Percentiles rank a stretch among this genome's conserved stretches.
Evolutionary conservation across 2,888 invertebrate species (phyloP).

Genomic region (Synanthedon formicaeformis): DNA sequence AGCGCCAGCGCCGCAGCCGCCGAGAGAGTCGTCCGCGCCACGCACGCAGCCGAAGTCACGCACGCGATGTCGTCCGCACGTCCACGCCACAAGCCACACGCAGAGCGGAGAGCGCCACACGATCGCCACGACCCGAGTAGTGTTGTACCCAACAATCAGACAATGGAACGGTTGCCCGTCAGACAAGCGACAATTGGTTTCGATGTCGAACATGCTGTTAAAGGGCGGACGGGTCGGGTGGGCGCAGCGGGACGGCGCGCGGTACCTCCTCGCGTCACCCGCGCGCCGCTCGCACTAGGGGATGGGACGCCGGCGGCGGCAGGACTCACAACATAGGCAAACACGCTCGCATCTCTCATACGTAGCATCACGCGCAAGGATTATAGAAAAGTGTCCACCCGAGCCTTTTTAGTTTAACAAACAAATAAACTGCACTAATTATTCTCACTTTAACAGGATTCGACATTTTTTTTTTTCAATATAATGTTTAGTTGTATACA

Average conservation of each 20-base stretch:
- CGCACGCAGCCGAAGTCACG: constrained; percentile 19
- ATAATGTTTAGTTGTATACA: constrained; percentile 36
- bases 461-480: constrained; percentile 13
- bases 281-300: constrained; percentile 26
- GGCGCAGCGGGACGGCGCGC: constrained; percentile 30
- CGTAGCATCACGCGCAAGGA: not conserved
- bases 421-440: not conserved
- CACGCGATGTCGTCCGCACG: constrained; percentile 16
- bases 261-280: constrained; percentile 19
- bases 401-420: constrained; percentile 8
- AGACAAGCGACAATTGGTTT: constrained; percentile 71
- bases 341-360: constrained; percentile 2
- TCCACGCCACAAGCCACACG: constrained; percentile 32
- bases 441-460: constrained; percentile 30
- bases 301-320: constrained; percentile 14
- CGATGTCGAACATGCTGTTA: constrained; percentile 69
- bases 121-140: constrained; percentile 71
- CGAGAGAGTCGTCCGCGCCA: constrained; percentile 23
- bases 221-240: constrained; percentile 53
- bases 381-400: constrained; percentile 54
- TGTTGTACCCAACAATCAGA: constrained; percentile 73
- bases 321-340: not conserved
- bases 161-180: constrained; percentile 73
- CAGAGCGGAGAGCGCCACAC: constrained; percentile 61
- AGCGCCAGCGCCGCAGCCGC: constrained; percentile 23